Evolutionary conservation across 2,797 vertebrate genomes (phyloP).

Genomic region (Diplodus sargus): DNA sequence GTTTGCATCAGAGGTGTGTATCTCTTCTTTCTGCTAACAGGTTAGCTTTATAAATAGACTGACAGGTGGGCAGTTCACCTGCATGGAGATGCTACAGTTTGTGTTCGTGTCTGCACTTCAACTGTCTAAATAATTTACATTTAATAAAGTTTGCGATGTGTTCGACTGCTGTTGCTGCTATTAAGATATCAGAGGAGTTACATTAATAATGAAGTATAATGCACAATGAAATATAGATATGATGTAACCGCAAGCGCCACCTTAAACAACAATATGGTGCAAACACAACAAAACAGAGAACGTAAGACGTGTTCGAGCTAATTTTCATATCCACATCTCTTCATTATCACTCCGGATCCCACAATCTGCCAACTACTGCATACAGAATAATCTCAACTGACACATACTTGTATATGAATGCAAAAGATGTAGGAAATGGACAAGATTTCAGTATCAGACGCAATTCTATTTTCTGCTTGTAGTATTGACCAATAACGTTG

Average conservation of each 20-base stretch:
- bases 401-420: no score
- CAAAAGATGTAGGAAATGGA: no score
- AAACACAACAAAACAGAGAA: neutral
- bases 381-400: no score
- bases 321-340: neutral
- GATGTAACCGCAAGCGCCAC: conserved; percentile 8
- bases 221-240: conserved; percentile 10
- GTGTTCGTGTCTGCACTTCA: conserved; percentile 12
- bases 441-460: no score
- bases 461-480: no score
- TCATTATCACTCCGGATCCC: neutral
- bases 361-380: no score
- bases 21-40: conserved; percentile 18
- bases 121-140: neutral
- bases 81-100: conserved; percentile 1
- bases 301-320: neutral
- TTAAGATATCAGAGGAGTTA: conserved; percentile 3
- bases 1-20: conserved; percentile 25
- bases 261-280: neutral
- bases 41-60: conserved; percentile 32
- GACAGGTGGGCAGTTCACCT: neutral
- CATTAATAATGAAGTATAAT: conserved; percentile 3
- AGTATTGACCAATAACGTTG: no score
- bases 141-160: conserved; percentile 15
- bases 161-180: neutral